Evolutionary conservation across 2,797 vertebrate species (phyloP).

Genomic region (Ispidina lecontei): DNA sequence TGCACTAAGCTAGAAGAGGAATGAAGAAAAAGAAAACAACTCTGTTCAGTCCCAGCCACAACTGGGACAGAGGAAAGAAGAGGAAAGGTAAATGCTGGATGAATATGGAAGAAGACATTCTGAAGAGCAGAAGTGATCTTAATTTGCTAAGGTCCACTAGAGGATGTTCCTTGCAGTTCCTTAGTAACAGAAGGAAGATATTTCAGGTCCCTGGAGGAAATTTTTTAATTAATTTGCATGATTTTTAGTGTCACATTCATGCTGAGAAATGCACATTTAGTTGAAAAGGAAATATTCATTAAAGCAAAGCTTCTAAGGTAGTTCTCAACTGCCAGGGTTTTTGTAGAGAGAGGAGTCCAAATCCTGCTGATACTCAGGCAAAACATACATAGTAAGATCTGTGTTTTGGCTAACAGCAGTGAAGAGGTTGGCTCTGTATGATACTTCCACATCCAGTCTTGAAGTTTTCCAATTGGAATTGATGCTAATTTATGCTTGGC

Average conservation of each 20-base stretch:
- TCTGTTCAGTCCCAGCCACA: not conserved
- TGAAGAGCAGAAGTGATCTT: constrained; percentile 8
- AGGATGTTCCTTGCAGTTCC: constrained; percentile 5
- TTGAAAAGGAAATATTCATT: constrained; percentile 33
- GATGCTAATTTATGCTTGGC: not conserved
- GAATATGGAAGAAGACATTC: not conserved
- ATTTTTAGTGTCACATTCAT: constrained; percentile 17
- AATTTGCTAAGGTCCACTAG: constrained; percentile 32
- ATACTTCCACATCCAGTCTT: not conserved
- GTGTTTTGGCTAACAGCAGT: not conserved
- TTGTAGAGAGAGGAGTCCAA: not conserved
- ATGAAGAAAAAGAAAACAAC: not conserved
- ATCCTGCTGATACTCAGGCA: not conserved
- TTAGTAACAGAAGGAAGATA: not conserved
- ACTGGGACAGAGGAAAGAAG: not conserved
- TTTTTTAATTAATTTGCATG: constrained; percentile 35
- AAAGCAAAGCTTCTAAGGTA: not conserved
- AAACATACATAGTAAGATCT: not conserved
- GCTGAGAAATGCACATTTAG: not conserved
- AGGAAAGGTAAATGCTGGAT: not conserved
- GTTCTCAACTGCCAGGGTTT: not conserved
- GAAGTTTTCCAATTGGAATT: not conserved
- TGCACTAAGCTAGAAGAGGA: not conserved
- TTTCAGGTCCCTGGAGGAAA: constrained; percentile 22
- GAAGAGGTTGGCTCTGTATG: not conserved